phyloP scores from a whole-genome alignment of 92 coral and sea anemone genomes.

The Ricordea florida region DNA sequence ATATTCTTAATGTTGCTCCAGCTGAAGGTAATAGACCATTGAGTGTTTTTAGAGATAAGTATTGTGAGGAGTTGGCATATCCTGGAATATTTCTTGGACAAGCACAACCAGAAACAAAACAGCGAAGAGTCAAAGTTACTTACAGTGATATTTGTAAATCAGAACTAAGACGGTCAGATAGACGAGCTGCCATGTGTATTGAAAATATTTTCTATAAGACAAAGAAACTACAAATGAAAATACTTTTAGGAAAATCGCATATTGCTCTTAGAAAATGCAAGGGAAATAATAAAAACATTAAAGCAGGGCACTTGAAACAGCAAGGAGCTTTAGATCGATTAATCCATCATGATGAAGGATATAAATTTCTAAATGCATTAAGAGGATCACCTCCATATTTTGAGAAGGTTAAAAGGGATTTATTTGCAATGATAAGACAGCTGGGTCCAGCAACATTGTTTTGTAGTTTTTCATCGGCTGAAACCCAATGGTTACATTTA shows the following conservation, averaged over 20 bases:
- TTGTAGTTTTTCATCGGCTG: slow-evolving; percentile 49
- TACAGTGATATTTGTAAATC: slow-evolving; percentile 66
- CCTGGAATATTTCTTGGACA: slow-evolving; percentile 61
- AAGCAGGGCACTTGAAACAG: slow-evolving; percentile 50
- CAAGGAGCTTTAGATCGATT: slow-evolving; percentile 38
- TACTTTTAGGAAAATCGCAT: slow-evolving; percentile 48
- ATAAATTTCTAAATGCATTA: slow-evolving; percentile 39
- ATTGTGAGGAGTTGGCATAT: slow-evolving; percentile 58
- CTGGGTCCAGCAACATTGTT: slow-evolving; percentile 48
- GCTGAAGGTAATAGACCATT: slow-evolving; percentile 58
- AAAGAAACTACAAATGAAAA: slow-evolving; percentile 54
- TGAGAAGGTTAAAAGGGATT: slow-evolving; percentile 26
- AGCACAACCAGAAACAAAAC: slow-evolving; percentile 39
- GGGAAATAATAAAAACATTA: slow-evolving; percentile 33
- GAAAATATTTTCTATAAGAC: slow-evolving; percentile 57
- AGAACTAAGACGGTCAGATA: slow-evolving; percentile 36
- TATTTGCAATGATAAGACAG: slow-evolving; percentile 61
- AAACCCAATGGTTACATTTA: slow-evolving; percentile 62
- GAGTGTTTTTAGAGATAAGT: slow-evolving; percentile 51
- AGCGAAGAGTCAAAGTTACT: slow-evolving; percentile 21
- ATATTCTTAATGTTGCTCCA: slow-evolving; percentile 52
- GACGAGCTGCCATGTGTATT: slow-evolving; percentile 39
- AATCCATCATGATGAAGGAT: slow-evolving; percentile 47
- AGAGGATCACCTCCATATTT: slow-evolving; percentile 57
- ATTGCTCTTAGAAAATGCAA: slow-evolving; percentile 57